These are phyloP conservation scores for Cosmia pyralina DNA, from an alignment of 2,888 invertebrate genomes.

Conservation along the genomic window DNA sequence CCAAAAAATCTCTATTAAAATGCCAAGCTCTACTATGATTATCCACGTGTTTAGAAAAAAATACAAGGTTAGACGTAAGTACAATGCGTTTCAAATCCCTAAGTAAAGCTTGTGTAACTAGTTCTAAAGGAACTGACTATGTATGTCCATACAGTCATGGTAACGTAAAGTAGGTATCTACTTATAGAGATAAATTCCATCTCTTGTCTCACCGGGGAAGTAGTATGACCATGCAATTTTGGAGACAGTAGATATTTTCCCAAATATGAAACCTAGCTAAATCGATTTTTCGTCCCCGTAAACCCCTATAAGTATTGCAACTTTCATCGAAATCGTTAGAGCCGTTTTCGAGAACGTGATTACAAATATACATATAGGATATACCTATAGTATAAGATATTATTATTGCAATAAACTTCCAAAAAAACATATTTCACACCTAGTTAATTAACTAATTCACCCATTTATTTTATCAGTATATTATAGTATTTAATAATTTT, in stretches of 20 bases:
- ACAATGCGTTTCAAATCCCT: conserved; percentile 21
- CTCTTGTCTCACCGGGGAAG: conserved; percentile 34
- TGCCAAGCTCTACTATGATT: neutral
- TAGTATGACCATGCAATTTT: conserved; percentile 38
- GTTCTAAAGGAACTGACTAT: neutral
- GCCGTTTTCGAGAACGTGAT: too few species aligned
- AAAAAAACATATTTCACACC: neutral
- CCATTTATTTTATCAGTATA: neutral
- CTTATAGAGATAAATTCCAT: conserved; percentile 48
- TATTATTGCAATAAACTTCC: neutral
- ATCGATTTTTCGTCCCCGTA: too few species aligned
- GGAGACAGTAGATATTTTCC: neutral
- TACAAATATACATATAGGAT: too few species aligned
- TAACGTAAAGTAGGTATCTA: conserved; percentile 31
- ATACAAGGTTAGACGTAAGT: neutral
- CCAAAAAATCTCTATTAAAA: neutral
- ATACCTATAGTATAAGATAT: too few species aligned
- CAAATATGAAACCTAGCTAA: too few species aligned
- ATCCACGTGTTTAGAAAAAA: neutral
- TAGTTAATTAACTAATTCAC: neutral
- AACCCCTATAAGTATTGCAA: too few species aligned
- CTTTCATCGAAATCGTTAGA: too few species aligned
- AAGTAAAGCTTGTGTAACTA: conserved; percentile 4
- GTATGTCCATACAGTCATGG: neutral
- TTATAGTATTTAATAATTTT: too few species aligned